phyloP scores from a whole-genome alignment of 2,113 vertebrate genomes.

The Peucedramus taeniatus region DNA sequence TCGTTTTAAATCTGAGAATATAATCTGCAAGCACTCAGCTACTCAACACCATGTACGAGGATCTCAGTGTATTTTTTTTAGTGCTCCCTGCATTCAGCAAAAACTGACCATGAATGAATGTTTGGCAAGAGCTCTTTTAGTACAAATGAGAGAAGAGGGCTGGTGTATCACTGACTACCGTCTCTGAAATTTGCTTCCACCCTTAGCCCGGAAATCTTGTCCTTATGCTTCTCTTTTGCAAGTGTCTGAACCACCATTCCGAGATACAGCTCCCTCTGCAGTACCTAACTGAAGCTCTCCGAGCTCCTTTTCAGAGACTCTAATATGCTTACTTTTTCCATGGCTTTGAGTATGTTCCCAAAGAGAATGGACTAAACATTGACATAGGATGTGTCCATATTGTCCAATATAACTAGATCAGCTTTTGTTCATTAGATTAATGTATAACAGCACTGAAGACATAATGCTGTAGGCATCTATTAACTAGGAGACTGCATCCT shows the following conservation, averaged over 20 bases:
- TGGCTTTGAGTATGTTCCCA: background rate
- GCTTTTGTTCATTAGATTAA: background rate
- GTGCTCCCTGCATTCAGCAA: background rate
- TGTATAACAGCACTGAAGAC: background rate
- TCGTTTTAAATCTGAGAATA: background rate
- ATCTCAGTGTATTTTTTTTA: background rate
- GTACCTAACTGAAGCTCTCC: background rate
- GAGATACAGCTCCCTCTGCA: background rate
- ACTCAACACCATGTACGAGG: background rate
- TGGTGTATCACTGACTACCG: background rate
- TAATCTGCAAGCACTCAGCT: background rate
- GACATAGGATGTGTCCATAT: background rate
- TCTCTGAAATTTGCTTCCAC: background rate
- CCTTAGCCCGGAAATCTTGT: background rate
- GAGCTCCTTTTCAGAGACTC: background rate
- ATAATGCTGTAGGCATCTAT: background rate
- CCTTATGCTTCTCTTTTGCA: background rate
- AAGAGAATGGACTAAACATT: background rate
- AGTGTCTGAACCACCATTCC: background rate
- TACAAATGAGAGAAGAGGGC: background rate
- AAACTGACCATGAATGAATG: background rate
- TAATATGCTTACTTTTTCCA: background rate
- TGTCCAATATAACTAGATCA: background rate
- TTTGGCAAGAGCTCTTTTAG: background rate
- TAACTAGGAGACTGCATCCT: background rate